phyloP scores from a whole-genome alignment of 2,888 invertebrate species.

The Rotaria magnacalcarata region DNA sequence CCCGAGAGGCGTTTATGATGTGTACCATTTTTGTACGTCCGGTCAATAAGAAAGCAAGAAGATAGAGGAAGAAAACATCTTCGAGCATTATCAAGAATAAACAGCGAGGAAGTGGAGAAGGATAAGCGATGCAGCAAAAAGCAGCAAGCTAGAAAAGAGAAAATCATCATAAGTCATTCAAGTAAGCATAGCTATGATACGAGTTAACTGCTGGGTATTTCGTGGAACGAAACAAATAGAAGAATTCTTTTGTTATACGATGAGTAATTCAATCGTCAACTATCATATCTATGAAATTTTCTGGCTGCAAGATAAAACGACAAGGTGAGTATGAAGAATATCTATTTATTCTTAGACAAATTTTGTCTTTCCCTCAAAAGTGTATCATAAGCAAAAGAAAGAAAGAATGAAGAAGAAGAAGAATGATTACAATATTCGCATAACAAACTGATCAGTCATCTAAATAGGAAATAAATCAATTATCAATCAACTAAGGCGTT shows the following conservation, averaged over 20 bases:
- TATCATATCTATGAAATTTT: not conserved
- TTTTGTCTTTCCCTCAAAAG: too few species aligned
- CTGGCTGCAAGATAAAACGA: not conserved
- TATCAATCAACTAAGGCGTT: not conserved
- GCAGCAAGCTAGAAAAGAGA: not conserved
- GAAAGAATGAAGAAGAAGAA: too few species aligned
- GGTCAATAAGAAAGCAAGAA: not conserved
- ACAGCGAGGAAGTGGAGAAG: not conserved
- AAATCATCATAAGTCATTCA: not conserved
- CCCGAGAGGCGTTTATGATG: not conserved
- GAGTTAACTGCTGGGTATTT: not conserved
- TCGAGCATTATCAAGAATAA: not conserved
- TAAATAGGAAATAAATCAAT: not conserved
- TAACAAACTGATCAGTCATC: not conserved
- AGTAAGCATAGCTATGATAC: not conserved
- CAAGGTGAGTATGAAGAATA: not conserved
- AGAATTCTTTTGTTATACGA: not conserved
- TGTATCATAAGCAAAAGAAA: too few species aligned
- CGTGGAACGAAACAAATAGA: not conserved
- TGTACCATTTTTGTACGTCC: constrained; percentile 1
- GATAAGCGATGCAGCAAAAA: not conserved
- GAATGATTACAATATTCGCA: too few species aligned
- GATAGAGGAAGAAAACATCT: not conserved
- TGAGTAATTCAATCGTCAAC: not conserved
- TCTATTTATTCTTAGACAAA: too few species aligned